A percentile compares a stretch with the other conserved stretches of the same genome.
Conservation (phyloP, 2,888 invertebrate genomes). For the Cryptocephalus primarius region DNA sequence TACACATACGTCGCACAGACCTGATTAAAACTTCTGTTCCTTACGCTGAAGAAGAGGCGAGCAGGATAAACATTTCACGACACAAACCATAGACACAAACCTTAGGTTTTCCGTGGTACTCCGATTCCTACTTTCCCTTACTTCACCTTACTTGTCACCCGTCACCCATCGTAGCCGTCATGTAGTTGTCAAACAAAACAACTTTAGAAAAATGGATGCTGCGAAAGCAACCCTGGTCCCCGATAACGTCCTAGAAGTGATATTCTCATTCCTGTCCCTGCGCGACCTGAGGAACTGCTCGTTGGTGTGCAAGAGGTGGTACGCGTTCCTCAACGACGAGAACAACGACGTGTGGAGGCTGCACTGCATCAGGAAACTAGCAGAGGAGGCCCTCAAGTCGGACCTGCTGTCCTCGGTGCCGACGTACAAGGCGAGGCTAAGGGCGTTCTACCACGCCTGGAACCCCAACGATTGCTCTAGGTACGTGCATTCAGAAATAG, state of each 20-base stretch:
- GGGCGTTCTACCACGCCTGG: conserved; percentile 93
- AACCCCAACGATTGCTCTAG: conserved; percentile 90
- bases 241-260: conserved; percentile 75
- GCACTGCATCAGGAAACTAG: conserved; percentile 76
- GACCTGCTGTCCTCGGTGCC: conserved; percentile 80
- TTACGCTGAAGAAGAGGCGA: too few relatives aligned
- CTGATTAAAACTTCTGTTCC: too few relatives aligned
- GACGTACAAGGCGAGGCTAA: conserved; percentile 85
- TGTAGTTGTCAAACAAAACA: conserved; percentile 10
- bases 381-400: conserved; percentile 80
- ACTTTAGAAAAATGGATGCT: conserved; percentile 39
- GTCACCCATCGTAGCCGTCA: neutral
- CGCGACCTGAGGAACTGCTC: conserved; percentile 82
- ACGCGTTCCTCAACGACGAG: conserved; percentile 79
- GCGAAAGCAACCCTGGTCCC: conserved; percentile 54
- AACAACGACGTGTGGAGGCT: conserved; percentile 93
- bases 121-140: too few relatives aligned
- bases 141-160: neutral
- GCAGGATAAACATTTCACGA: too few relatives aligned
- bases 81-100: too few relatives aligned
- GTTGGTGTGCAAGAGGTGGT: conserved; percentile 90
- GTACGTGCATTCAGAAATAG: too few relatives aligned
- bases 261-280: conserved; percentile 84
- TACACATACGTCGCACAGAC: too few relatives aligned
- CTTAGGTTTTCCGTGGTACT: too few relatives aligned